phyloP scores from a whole-genome alignment of 2,888 invertebrate genomes.

The Carterocephalus palaemon region DNA sequence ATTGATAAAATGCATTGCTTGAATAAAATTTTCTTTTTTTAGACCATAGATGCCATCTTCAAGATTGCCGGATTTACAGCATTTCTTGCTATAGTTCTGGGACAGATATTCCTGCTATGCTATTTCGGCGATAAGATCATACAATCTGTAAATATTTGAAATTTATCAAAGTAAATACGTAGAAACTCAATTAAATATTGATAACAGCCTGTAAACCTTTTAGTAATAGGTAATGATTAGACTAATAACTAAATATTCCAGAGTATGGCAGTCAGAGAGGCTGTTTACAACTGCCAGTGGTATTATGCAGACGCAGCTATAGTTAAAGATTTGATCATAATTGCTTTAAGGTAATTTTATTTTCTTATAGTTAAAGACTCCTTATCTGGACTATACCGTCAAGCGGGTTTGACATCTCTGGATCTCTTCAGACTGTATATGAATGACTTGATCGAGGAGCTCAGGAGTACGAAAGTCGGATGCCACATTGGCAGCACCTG shows the following conservation, averaged over 20 bases:
- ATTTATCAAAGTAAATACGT: slow-evolving; percentile 27
- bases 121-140: slow-evolving; percentile 52
- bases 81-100: slow-evolving; percentile 42
- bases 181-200: too few relatives aligned
- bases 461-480: too few relatives aligned
- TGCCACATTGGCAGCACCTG: too few relatives aligned
- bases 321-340: slow-evolving; percentile 47
- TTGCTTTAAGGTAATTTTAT: slow-evolving; percentile 42
- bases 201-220: too few relatives aligned
- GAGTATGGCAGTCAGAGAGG: slow-evolving; percentile 46
- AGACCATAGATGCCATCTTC: slow-evolving; percentile 44
- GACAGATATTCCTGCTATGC: slow-evolving; percentile 53
- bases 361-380: not conserved
- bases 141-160: slow-evolving; percentile 42
- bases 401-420: too few relatives aligned
- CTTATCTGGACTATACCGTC: not conserved
- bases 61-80: slow-evolving; percentile 43
- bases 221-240: slow-evolving; percentile 3
- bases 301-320: slow-evolving; percentile 38
- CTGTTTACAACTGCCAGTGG: slow-evolving; percentile 50
- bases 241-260: slow-evolving; percentile 33
- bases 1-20: too few relatives aligned
- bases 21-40: slow-evolving; percentile 30
- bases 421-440: too few relatives aligned
- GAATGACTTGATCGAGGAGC: too few relatives aligned